Base-by-base conservation (phyloP, 2,797 vertebrate species). In the Acanthurus tractus region DNA sequence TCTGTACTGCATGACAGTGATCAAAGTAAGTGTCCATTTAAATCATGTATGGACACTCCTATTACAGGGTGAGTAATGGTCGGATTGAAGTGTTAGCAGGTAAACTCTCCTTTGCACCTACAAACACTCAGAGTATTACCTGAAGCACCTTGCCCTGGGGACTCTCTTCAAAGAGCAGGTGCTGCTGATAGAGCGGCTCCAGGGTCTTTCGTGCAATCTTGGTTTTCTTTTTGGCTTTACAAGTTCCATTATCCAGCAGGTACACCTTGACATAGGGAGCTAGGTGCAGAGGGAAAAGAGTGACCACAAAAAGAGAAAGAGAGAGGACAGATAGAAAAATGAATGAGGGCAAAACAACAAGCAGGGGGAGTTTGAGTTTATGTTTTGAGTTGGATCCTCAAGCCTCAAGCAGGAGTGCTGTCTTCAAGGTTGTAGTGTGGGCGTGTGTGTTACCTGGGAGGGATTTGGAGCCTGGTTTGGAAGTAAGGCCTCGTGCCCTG, bases 171-270 rank as follows among this genome's bases (percentile, higher is more conserved):
- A 99, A 99, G 84, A 97, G 95, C 90, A 99, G 93, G 57, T 96
- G 96, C 93, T 99, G 98, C 86, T 99, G 98, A 94, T 99, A 99
- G 77, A 99, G 94, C 63, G 98, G 98, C 92, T 99, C 98, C 54
- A 99, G 96, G n/a, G 98, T 99, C 95, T 99, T 99, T 80, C 98
- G 95, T 89, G 98, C 98, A 95, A 99, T 99, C 95, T 99, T 98
- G 76, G 98, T 99, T 96, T 99, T 99, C 95, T 99, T 99, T 96
- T 99, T 99, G 93, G 98, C 97, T 96, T 99, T 97, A 88, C 98
- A 99, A 66, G 95, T 94, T 85, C 98, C 98, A 29, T 96, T 98
- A 91, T 99, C 98, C 94, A 99, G 93, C 93, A 99, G 94, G 89
- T 99, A 99, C 8, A 99, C 98, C 94, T 99, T 99, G 79, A 99